Evolutionary conservation across 2,113 vertebrate genomes (phyloP).

Genomic region (Smithornis capensis): DNA sequence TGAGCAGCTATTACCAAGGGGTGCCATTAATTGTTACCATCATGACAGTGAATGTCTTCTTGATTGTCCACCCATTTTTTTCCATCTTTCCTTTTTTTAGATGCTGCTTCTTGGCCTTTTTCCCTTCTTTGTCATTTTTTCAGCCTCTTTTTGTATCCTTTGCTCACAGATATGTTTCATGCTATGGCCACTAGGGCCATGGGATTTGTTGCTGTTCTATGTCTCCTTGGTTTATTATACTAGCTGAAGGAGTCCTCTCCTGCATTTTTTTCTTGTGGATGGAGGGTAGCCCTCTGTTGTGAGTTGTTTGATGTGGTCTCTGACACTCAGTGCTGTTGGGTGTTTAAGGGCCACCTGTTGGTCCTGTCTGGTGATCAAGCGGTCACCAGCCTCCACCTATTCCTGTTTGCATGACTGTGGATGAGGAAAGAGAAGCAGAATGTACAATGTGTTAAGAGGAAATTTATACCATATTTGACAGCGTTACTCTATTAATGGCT

Average conservation of each 20-base stretch:
- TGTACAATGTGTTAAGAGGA: neutral
- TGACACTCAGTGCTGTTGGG: neutral
- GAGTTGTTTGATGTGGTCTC: neutral
- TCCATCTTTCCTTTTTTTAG: neutral
- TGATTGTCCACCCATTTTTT: neutral
- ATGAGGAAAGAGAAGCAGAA: conserved; percentile 9
- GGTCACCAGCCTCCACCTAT: neutral
- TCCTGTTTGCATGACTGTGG: neutral
- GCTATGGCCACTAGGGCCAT: neutral
- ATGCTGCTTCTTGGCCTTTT: neutral
- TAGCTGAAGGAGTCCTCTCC: neutral
- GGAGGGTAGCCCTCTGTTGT: neutral
- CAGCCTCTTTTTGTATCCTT: neutral
- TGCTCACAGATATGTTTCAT: neutral
- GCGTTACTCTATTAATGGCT: neutral
- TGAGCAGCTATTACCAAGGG: neutral
- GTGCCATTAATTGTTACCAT: neutral
- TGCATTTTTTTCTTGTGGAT: neutral
- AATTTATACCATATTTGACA: conserved; percentile 37
- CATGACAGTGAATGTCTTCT: neutral
- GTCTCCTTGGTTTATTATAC: neutral
- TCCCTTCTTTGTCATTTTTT: neutral
- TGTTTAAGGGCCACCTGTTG: neutral
- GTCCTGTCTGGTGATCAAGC: neutral
- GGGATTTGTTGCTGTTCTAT: neutral